Evolutionary conservation across 2,888 invertebrate genomes (phyloP).

Genomic region (Thecocarcelia acutangulata): DNA sequence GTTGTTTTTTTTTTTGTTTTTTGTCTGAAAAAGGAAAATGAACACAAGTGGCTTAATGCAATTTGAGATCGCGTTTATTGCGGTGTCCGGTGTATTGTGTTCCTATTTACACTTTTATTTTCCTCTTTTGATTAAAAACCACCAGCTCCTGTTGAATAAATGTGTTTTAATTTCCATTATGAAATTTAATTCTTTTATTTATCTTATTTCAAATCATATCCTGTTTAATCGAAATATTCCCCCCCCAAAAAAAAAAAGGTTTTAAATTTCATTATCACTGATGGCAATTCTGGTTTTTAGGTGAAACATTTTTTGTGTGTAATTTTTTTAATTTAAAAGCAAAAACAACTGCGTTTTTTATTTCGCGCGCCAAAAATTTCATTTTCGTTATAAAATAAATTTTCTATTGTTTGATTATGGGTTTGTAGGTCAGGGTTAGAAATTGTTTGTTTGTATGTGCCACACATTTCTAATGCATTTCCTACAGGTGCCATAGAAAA

Average conservation of each 20-base stretch:
- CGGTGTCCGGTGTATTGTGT: conserved; percentile 55
- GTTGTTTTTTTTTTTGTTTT: background rate
- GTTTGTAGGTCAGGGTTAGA: conserved; percentile 53
- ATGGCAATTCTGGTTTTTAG: background rate
- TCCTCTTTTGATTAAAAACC: conserved; percentile 4
- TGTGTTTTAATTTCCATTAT: background rate
- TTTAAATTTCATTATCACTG: conserved; percentile 35
- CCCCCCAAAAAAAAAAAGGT: conserved; percentile 14
- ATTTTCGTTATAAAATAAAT: conserved; percentile 5
- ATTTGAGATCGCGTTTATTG: conserved; percentile 59
- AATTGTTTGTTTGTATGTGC: conserved; percentile 23
- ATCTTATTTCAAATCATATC: conserved; percentile 53
- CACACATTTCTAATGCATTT: conserved; percentile 7
- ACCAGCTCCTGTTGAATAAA: conserved; percentile 27
- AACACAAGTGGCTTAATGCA: conserved; percentile 49
- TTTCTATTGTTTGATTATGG: conserved; percentile 8
- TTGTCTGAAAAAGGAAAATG: conserved; percentile 19
- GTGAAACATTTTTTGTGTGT: conserved; percentile 15
- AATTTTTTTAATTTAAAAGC: background rate
- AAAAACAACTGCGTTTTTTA: conserved; percentile 7
- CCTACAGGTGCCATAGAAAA: background rate
- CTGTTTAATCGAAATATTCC: conserved; percentile 36
- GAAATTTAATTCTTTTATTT: conserved; percentile 49
- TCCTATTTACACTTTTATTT: conserved; percentile 41
- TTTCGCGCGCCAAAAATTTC: conserved; percentile 48